phyloP scores from a whole-genome alignment of 2,113 vertebrate genomes.

The Panurus biarmicus region DNA sequence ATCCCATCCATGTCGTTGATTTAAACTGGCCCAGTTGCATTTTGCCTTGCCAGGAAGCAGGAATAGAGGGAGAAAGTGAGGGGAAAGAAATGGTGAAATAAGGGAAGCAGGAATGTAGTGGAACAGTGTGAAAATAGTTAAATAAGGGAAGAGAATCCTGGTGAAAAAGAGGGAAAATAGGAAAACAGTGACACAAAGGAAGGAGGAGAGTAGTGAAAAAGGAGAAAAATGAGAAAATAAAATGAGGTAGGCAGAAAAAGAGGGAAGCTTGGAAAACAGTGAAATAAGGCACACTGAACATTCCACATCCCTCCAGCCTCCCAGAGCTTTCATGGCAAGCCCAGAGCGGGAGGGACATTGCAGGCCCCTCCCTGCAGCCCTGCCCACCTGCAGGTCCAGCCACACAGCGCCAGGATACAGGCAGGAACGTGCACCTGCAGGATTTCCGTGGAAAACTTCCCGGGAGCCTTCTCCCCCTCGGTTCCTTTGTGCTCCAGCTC shows the following conservation, averaged over 20 bases:
- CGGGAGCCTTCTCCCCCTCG: constrained; percentile 16
- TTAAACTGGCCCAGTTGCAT: not conserved
- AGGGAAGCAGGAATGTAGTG: rapidly evolving
- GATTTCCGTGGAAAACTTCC: constrained; percentile 63
- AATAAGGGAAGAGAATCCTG: not conserved
- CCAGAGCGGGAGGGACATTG: rapidly evolving
- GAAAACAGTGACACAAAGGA: not conserved
- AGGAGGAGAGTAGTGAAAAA: not conserved
- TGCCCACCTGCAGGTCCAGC: constrained; percentile 85
- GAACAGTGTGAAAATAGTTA: not conserved
- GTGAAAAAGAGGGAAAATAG: not conserved
- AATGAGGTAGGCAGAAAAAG: not conserved
- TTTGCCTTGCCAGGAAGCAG: not conserved
- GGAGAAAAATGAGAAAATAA: not conserved
- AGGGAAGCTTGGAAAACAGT: not conserved
- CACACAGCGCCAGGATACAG: constrained; percentile 85
- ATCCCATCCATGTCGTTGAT: rapidly evolving
- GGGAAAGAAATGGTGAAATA: not conserved
- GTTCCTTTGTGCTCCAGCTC: constrained; percentile 69
- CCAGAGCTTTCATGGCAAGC: not conserved
- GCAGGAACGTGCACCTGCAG: constrained; percentile 84
- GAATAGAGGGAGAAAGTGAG: not conserved
- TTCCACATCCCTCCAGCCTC: not conserved
- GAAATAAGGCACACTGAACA: rapidly evolving
- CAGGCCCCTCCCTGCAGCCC: not conserved